Base-by-base conservation (phyloP, 2,888 invertebrate genomes). In the Drosophila buzzatii region DNA sequence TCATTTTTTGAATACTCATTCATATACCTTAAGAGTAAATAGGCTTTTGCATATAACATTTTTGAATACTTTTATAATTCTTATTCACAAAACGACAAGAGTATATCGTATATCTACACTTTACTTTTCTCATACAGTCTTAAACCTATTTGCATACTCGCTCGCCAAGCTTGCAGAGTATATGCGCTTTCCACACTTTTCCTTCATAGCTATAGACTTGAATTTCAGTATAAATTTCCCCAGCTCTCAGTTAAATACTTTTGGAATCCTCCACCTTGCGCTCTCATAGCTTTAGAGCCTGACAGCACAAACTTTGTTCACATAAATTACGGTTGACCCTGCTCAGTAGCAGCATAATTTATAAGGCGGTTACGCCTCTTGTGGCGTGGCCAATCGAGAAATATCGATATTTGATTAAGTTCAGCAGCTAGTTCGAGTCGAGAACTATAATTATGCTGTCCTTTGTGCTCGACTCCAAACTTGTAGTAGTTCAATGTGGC, bases 361-460 rank as follows among this genome's bases (percentile, higher is more conserved):
- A 49, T 33, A 12, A 2, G n/a, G 31, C 33, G 31, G 31, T n/a
- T 3, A 1, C 10, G n/a, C 18, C 49, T 6, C 10, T 5, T 6
- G 31, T 6, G 49, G 31, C 31, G 49, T 49, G 49, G 31, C 31
- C 12, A 18, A 49, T 33, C 31, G n/a, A 49, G 18, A 49, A 49
- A 31, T 49, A 31, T 49, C 31, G 49, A 49, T 49, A 49, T 49
- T 49, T 49, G 31, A 49, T 49, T 49, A 49, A 33, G 49, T 49
- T 31, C n/a, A 12, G n/a, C 12, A 18, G 49, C n/a, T 33, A 5
- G n/a, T 45, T 23, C 1, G 45, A 31, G 31, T 3, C 31, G n/a
- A 6, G 10, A 31, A 18, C 49, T n/a, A 6, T 49, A 49, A 49
- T 49, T 31, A 49, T 49, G 49, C 27, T 47, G 16, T 16, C n/a